A percentile compares a stretch with the other conserved stretches of the same genome.
phyloP scores from a whole-genome alignment of 2,797 vertebrate genomes.

The Rhinoraja longicauda region DNA sequence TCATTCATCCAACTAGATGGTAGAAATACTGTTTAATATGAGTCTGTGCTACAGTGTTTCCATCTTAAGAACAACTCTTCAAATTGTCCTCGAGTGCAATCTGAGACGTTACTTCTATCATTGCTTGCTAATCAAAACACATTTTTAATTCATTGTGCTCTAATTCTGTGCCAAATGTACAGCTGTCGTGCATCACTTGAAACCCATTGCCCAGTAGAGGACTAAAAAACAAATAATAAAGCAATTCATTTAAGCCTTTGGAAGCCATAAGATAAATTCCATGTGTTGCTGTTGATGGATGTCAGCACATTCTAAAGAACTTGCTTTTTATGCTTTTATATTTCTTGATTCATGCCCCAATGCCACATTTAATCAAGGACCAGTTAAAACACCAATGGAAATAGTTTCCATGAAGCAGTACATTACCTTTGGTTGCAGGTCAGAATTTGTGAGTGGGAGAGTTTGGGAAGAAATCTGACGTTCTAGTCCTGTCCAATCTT shows the following conservation, averaged over 20 bases:
- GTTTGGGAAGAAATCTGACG: slow-evolving; percentile 56
- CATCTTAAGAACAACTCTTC: not conserved
- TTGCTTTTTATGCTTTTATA: slow-evolving; percentile 78
- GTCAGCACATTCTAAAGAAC: slow-evolving; percentile 70
- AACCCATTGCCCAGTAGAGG: slow-evolving; percentile 76
- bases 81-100: not conserved
- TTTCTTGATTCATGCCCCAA: slow-evolving; percentile 70
- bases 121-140: slow-evolving; percentile 5
- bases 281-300: slow-evolving; percentile 73
- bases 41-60: no score
- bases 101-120: slow-evolving; percentile 17
- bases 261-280: slow-evolving; percentile 74
- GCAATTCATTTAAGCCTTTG: slow-evolving; percentile 59
- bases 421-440: slow-evolving; percentile 73
- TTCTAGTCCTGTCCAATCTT: slow-evolving; percentile 63
- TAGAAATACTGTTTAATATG: no score
- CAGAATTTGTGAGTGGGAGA: slow-evolving; percentile 54
- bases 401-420: slow-evolving; percentile 57
- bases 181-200: slow-evolving; percentile 73
- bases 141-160: slow-evolving; percentile 48
- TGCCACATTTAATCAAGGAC: slow-evolving; percentile 56
- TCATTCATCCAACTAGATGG: no score
- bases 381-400: slow-evolving; percentile 52
- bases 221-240: slow-evolving; percentile 79
- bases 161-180: slow-evolving; percentile 62